A percentile compares a stretch with the other conserved stretches of the same genome.
Conservation (phyloP, 2,113 vertebrate species). For the Strigops habroptila region DNA sequence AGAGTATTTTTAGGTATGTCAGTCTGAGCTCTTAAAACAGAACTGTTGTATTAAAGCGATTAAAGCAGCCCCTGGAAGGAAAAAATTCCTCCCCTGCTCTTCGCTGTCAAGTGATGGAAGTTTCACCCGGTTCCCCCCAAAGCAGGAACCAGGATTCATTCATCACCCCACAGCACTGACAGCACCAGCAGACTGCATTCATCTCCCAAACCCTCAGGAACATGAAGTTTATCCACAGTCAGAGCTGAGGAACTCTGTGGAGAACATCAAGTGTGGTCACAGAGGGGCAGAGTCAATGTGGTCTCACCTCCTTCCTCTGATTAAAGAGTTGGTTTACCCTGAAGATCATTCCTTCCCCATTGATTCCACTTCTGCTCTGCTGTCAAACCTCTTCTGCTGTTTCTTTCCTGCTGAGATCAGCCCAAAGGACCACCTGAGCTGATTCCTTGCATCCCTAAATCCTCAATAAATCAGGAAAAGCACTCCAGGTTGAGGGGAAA, state of each 20-base stretch:
- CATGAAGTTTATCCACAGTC: background rate
- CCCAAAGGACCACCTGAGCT: background rate
- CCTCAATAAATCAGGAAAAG: background rate
- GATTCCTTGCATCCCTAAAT: background rate
- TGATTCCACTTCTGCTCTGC: background rate
- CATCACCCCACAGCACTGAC: background rate
- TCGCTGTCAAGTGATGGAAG: background rate
- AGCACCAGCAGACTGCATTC: background rate
- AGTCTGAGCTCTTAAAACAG: background rate
- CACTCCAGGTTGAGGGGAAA: background rate
- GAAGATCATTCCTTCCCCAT: background rate
- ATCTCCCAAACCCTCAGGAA: background rate
- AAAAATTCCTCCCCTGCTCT: background rate
- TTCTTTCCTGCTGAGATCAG: background rate
- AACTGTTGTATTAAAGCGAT: background rate
- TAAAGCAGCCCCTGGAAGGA: background rate
- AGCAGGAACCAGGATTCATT: background rate
- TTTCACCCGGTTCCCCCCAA: background rate
- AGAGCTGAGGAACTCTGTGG: background rate
- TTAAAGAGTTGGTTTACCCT: background rate
- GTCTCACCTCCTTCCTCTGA: background rate
- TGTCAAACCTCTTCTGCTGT: background rate
- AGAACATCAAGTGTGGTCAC: background rate
- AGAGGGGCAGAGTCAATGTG: background rate
- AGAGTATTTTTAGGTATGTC: conserved; percentile 25